Conservation (phyloP, 1,140 invertebrate species). For the Macrobrachium nipponense region DNA sequence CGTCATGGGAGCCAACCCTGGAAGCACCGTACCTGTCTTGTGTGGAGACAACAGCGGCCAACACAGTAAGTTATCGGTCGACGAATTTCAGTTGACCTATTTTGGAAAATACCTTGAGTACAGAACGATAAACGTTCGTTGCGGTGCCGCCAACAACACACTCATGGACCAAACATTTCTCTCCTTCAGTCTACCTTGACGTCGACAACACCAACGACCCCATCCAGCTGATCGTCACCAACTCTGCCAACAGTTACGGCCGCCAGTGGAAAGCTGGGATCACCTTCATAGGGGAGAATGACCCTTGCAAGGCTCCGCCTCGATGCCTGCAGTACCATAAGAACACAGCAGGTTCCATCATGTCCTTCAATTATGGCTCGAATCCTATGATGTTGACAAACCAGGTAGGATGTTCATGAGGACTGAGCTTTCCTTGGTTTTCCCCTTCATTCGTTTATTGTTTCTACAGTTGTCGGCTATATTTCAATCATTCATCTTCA, state of each 20-base stretch:
- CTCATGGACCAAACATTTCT: neutral
- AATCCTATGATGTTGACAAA: conserved; percentile 40
- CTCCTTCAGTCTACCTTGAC: conserved; percentile 78
- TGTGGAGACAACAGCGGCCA: conserved; percentile 82
- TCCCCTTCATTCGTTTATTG: too few species aligned
- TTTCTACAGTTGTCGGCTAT: too few species aligned
- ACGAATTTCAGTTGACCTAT: too few species aligned
- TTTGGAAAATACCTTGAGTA: too few species aligned
- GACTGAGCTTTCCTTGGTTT: too few species aligned
- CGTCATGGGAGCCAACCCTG: conserved; percentile 78
- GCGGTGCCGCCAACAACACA: too few species aligned
- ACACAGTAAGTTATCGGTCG: conserved; percentile 73
- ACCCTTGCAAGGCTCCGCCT: conserved; percentile 64
- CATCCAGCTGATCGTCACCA: conserved; percentile 76
- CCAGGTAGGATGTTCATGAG: conserved; percentile 13
- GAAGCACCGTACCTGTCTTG: conserved; percentile 77
- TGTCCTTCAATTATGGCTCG: conserved; percentile 66
- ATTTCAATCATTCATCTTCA: too few species aligned
- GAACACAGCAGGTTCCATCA: conserved; percentile 63
- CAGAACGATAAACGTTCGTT: too few species aligned
- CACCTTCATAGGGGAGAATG: conserved; percentile 69
- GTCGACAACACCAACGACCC: conserved; percentile 75
- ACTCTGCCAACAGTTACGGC: conserved; percentile 70
- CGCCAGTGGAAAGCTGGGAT: conserved; percentile 76
- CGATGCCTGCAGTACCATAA: conserved; percentile 67